A percentile compares a stretch with the other conserved stretches of the same genome.
These are phyloP conservation scores for Clarias pachynema DNA, from an alignment of 2,797 vertebrate species.

Conservation along the genomic window DNA sequence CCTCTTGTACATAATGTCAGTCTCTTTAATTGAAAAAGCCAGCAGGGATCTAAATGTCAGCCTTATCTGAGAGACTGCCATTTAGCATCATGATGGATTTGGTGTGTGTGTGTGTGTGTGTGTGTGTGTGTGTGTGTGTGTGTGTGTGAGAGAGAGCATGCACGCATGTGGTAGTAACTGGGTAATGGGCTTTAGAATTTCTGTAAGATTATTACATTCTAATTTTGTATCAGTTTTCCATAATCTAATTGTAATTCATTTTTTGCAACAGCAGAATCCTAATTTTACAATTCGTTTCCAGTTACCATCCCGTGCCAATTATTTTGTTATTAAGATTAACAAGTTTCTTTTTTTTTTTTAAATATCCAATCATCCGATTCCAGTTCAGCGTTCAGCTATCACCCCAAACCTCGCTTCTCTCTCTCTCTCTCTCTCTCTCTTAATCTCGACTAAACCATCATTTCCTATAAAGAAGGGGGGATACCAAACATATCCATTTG, in stretches of 20 bases:
- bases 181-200: conserved; percentile 5
- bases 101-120: conserved; percentile 34
- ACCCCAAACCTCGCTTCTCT: not conserved
- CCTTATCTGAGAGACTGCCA: conserved; percentile 48
- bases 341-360: conserved; percentile 6
- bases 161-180: conserved; percentile 6
- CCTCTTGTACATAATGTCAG: conserved; percentile 32
- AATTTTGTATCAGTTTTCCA: conserved; percentile 9
- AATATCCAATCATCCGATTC: conserved; percentile 1
- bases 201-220: not conserved
- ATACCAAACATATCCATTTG: not conserved
- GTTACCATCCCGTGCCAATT: conserved; percentile 3
- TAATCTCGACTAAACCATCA: conserved; percentile 46
- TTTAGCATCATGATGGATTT: conserved; percentile 47
- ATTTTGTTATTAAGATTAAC: conserved; percentile 24
- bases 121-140: conserved; percentile 22
- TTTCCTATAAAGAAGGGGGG: conserved; percentile 25
- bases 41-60: conserved; percentile 57
- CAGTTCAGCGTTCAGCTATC: conserved; percentile 29
- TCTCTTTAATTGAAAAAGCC: conserved; percentile 56
- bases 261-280: not conserved
- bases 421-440: conserved; percentile 16
- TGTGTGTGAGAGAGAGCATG: conserved; percentile 25
- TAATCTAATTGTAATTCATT: conserved; percentile 23
- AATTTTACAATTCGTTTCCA: not conserved